These are phyloP conservation scores for Perizoma affinitatum DNA, from an alignment of 2,888 invertebrate species.

Conservation along the genomic window DNA sequence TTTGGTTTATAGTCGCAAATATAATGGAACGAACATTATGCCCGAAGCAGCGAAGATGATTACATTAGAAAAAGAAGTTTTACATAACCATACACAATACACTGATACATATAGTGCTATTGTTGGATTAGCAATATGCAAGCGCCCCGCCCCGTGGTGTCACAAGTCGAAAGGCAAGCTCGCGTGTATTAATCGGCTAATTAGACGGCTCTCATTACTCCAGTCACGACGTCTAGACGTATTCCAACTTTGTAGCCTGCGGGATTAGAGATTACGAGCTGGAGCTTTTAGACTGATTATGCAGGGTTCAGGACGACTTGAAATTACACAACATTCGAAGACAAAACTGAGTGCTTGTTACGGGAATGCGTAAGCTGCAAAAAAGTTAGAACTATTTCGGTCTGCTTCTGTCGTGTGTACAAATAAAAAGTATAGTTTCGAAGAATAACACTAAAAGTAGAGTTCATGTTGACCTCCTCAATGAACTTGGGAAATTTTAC, in stretches of 20 bases:
- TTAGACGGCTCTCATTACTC: slow-evolving; percentile 53
- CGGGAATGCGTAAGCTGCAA: background rate
- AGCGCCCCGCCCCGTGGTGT: slow-evolving; percentile 28
- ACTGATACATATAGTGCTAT: slow-evolving; percentile 2
- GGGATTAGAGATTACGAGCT: slow-evolving; percentile 40
- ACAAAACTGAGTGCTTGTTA: background rate
- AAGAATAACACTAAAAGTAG: slow-evolving; percentile 53
- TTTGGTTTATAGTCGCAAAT: background rate
- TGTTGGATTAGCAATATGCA: slow-evolving; percentile 39
- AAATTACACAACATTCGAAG: background rate
- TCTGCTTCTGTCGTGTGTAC: slow-evolving; percentile 17
- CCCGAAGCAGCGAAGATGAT: background rate
- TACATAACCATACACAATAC: background rate
- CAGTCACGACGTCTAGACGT: slow-evolving; percentile 61
- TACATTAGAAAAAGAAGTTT: background rate
- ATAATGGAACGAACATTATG: background rate
- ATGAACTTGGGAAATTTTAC: slow-evolving; percentile 65
- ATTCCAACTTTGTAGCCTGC: slow-evolving; percentile 51
- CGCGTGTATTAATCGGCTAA: slow-evolving; percentile 59
- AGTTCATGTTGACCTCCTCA: slow-evolving; percentile 56
- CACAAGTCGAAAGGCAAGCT: slow-evolving; percentile 36
- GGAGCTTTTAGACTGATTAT: slow-evolving; percentile 41
- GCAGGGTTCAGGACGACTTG: slow-evolving; percentile 7
- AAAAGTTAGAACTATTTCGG: slow-evolving; percentile 5
- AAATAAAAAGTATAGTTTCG: slow-evolving; percentile 43